Conservation (phyloP, 2,797 vertebrate species). For the Falco berigora region DNA sequence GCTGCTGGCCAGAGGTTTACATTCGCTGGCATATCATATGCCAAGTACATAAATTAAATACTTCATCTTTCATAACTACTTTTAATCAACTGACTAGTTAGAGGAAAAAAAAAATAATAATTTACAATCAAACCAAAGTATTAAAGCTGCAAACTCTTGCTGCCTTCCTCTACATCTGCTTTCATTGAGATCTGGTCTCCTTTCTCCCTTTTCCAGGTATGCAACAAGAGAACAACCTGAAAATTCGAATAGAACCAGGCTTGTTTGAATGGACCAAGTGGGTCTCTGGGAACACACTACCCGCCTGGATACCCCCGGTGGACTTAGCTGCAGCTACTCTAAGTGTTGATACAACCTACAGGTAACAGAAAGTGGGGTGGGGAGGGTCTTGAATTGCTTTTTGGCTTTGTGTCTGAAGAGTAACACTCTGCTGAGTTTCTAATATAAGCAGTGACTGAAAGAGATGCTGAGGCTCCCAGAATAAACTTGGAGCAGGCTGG, state of each 20-base stretch:
- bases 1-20: not conserved
- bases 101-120: not conserved
- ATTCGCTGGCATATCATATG: not conserved
- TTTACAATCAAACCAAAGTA: not conserved
- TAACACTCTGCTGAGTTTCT: not conserved
- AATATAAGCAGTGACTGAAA: not conserved
- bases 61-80: not conserved
- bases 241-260: slow-evolving; percentile 91
- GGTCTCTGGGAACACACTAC: slow-evolving; percentile 89
- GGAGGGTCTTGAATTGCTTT: not conserved
- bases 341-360: slow-evolving; percentile 96
- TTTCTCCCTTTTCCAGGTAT: slow-evolving; percentile 77
- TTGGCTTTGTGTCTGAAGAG: not conserved
- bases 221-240: slow-evolving; percentile 89
- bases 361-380: slow-evolving; percentile 66
- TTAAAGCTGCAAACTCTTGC: not conserved
- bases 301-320: slow-evolving; percentile 86
- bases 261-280: slow-evolving; percentile 99
- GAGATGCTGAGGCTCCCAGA: not conserved
- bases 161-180: not conserved
- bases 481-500: not conserved
- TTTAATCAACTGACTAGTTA: not conserved
- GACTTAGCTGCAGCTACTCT: slow-evolving; percentile 89
- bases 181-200: not conserved
- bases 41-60: not conserved